Conservation (phyloP, 2,797 vertebrate species). For the Mus minutoides region DNA sequence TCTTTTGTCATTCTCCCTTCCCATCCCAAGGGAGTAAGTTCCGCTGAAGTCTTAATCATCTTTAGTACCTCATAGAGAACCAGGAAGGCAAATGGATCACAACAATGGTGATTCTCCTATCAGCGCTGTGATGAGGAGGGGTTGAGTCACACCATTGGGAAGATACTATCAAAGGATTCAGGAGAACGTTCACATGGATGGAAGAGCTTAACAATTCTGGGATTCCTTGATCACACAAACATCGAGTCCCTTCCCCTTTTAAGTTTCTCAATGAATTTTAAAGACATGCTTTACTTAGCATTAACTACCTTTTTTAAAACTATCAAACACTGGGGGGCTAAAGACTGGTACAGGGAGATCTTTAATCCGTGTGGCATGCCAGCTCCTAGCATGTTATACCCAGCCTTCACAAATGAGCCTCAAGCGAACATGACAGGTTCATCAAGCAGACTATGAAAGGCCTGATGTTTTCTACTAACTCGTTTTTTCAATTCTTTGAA, state of each 20-base stretch:
- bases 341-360: background rate
- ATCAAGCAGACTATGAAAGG: background rate
- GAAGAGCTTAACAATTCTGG: background rate
- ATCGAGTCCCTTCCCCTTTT: background rate
- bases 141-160: background rate
- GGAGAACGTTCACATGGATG: background rate
- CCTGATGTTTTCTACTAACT: background rate
- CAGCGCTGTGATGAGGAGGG: background rate
- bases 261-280: background rate
- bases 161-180: background rate
- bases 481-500: background rate
- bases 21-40: constrained; percentile 15
- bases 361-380: background rate
- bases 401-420: background rate
- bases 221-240: background rate
- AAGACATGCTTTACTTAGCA: background rate
- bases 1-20: constrained; percentile 21
- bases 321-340: background rate
- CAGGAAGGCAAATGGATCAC: background rate
- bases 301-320: background rate
- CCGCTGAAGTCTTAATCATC: constrained; percentile 24
- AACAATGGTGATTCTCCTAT: accelerated
- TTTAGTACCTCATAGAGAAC: background rate
- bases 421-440: background rate
- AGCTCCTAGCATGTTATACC: background rate